Percentiles rank a stretch among this genome's conserved stretches.
phyloP scores from a whole-genome alignment of 1,140 invertebrate genomes.

The Nixonia krombeini region DNA sequence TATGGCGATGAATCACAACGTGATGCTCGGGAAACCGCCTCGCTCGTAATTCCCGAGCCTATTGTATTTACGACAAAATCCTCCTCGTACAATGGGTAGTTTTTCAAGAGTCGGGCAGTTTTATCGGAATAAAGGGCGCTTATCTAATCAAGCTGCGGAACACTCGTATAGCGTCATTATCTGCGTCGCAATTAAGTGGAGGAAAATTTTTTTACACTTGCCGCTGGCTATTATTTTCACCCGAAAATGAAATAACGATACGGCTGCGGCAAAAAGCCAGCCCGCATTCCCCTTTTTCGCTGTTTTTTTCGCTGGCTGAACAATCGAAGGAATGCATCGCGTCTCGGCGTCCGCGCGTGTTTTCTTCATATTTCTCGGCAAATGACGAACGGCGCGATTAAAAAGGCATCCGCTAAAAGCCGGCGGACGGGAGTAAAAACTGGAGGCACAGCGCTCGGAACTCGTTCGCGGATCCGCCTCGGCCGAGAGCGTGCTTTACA shows the following conservation, averaged over 20 bases:
- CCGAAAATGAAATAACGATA: not conserved
- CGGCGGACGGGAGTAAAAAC: slow-evolving; percentile 41
- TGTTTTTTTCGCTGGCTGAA: too few relatives aligned
- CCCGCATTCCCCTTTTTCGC: too few relatives aligned
- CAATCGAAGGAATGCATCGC: too few relatives aligned
- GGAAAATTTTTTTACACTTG: slow-evolving; percentile 18
- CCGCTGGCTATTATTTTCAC: slow-evolving; percentile 21
- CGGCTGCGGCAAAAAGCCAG: too few relatives aligned
- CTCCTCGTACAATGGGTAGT: slow-evolving; percentile 31
- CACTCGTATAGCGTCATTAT: slow-evolving; percentile 56
- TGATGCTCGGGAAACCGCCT: slow-evolving; percentile 48
- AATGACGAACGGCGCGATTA: slow-evolving; percentile 29
- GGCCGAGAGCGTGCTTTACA: slow-evolving; percentile 52
- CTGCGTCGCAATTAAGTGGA: slow-evolving; percentile 41
- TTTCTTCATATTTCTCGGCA: slow-evolving; percentile 9
- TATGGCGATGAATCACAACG: slow-evolving; percentile 41
- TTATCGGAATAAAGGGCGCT: slow-evolving; percentile 56
- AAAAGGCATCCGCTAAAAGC: slow-evolving; percentile 39
- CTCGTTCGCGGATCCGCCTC: slow-evolving; percentile 45
- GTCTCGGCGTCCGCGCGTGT: too few relatives aligned
- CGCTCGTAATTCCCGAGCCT: slow-evolving; percentile 56
- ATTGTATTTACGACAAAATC: slow-evolving; percentile 63
- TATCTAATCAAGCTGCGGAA: slow-evolving; percentile 59
- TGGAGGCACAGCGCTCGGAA: slow-evolving; percentile 39
- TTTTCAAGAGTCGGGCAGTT: slow-evolving; percentile 51